phyloP scores from a whole-genome alignment of 2,797 vertebrate species.

The Pseudomugil tenellus region DNA sequence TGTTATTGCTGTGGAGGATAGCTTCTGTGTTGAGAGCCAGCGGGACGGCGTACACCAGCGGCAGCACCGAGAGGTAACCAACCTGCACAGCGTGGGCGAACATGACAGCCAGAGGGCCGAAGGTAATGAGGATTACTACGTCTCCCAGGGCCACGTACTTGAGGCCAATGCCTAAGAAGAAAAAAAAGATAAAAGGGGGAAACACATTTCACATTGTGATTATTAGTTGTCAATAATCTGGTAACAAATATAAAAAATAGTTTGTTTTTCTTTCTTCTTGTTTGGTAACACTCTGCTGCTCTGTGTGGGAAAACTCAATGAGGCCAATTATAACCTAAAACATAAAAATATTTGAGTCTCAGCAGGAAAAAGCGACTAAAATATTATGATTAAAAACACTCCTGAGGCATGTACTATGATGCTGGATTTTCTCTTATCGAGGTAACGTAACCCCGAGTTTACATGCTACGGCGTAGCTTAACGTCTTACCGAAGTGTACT shows the following conservation, averaged over 20 bases:
- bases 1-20: conserved; percentile 99
- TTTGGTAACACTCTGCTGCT: neutral
- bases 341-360: neutral
- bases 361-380: neutral
- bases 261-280: too few species aligned
- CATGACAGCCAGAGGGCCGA: conserved; percentile 96
- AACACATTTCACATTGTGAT: conserved; percentile 1
- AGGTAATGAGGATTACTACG: conserved; percentile 97
- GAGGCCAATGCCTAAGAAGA: conserved; percentile 89
- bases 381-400: neutral
- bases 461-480: too few species aligned
- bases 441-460: too few species aligned
- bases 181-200: neutral
- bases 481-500: too few species aligned
- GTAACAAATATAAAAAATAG: neutral
- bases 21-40: conserved; percentile 97
- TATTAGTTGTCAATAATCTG: neutral
- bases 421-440: too few species aligned
- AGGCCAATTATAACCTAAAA: neutral
- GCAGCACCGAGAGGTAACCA: conserved; percentile 91
- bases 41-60: conserved; percentile 92
- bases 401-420: too few species aligned
- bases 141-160: conserved; percentile 98
- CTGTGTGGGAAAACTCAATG: neutral
- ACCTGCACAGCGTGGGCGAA: conserved; percentile 97